Conservation (phyloP, 2,888 invertebrate genomes). For the Napeogenes sylphis region DNA sequence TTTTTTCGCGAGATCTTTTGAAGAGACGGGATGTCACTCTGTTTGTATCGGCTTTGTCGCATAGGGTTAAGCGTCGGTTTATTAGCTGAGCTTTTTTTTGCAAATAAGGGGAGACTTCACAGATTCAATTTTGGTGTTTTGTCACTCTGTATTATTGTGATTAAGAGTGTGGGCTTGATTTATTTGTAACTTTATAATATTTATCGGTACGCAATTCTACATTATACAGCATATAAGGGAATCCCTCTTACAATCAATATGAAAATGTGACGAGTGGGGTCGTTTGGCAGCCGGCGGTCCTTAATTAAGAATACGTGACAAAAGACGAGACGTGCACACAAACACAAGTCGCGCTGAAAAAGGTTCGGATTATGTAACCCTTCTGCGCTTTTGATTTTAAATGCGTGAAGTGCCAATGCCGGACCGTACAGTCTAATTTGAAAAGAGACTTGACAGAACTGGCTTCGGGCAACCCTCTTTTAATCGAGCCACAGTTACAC, state of each 20-base stretch:
- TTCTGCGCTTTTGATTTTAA: slow-evolving; percentile 77
- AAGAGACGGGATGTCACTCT: slow-evolving; percentile 73
- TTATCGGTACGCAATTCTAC: slow-evolving; percentile 47
- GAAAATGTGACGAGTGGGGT: slow-evolving; percentile 70
- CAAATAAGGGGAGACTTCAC: slow-evolving; percentile 63
- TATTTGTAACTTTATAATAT: slow-evolving; percentile 37
- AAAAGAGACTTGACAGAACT: slow-evolving; percentile 74
- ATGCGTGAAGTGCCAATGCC: slow-evolving; percentile 69
- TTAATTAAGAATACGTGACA: slow-evolving; percentile 80
- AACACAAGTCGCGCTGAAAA: slow-evolving; percentile 69
- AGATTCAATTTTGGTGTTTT: slow-evolving; percentile 55
- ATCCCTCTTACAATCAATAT: slow-evolving; percentile 66
- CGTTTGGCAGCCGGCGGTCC: slow-evolving; percentile 62
- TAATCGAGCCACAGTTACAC: slow-evolving; percentile 65
- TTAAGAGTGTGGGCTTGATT: slow-evolving; percentile 23
- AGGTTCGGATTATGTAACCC: slow-evolving; percentile 76
- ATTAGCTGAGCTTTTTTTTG: slow-evolving; percentile 72
- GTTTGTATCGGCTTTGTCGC: slow-evolving; percentile 76
- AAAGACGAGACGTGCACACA: slow-evolving; percentile 76
- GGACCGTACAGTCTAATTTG: slow-evolving; percentile 69
- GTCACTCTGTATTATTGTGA: slow-evolving; percentile 14
- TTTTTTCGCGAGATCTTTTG: slow-evolving; percentile 74
- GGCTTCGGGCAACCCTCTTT: slow-evolving; percentile 72
- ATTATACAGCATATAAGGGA: slow-evolving; percentile 42
- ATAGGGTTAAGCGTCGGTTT: slow-evolving; percentile 75